Percentiles rank a stretch among this genome's conserved stretches.
Conservation (phyloP, 1,140 invertebrate species). For the Tetramorium simillimum region DNA sequence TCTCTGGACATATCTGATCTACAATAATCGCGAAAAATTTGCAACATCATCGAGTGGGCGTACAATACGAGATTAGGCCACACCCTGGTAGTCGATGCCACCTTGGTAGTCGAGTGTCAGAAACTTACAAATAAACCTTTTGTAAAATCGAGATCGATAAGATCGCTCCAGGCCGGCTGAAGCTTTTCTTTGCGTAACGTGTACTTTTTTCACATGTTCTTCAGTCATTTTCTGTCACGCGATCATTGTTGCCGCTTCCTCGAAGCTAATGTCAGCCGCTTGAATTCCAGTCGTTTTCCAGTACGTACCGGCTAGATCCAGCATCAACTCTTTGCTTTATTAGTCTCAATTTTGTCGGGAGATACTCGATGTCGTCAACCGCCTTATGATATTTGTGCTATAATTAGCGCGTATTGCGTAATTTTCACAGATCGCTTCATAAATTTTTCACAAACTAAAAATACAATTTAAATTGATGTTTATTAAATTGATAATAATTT, state of each 20-base stretch:
- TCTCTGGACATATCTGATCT: neutral
- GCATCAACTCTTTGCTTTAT: conserved; percentile 6
- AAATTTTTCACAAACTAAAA: neutral
- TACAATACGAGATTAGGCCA: neutral
- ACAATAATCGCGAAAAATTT: neutral
- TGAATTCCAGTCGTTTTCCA: conserved; percentile 15
- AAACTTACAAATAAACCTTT: neutral
- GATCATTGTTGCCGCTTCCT: conserved; percentile 11
- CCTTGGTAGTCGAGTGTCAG: neutral
- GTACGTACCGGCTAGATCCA: conserved; percentile 34
- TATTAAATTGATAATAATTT: neutral
- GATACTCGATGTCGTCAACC: conserved; percentile 15
- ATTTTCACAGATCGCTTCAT: neutral
- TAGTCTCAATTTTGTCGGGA: conserved; percentile 38
- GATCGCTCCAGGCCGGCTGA: neutral
- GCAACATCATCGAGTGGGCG: neutral
- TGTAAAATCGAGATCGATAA: neutral
- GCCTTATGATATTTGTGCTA: conserved; percentile 2
- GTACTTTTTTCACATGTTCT: neutral
- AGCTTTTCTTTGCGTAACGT: neutral
- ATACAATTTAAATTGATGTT: neutral
- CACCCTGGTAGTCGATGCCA: neutral
- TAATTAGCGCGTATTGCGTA: neutral
- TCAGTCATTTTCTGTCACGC: conserved; percentile 6
- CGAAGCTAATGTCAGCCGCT: neutral